Percentiles rank a stretch among this genome's conserved stretches.
These are phyloP conservation scores for Drosophila nigromelanica DNA, from an alignment of 1,140 invertebrate species.

Conservation along the genomic window DNA sequence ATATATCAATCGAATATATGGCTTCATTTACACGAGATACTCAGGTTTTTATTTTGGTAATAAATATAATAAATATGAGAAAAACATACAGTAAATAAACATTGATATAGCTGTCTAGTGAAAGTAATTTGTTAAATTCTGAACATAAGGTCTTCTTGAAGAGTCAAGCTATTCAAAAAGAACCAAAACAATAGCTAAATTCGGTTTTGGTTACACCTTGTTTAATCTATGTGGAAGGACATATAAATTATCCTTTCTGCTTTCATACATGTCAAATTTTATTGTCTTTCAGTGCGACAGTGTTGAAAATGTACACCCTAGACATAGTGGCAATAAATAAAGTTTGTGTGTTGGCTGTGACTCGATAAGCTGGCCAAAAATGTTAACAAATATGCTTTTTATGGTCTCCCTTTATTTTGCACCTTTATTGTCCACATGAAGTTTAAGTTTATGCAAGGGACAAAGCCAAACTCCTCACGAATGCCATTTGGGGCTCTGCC, in stretches of 20 bases:
- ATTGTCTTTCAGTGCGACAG: slow-evolving; percentile 46
- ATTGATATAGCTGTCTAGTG: too few relatives aligned
- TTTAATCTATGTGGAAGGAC: slow-evolving; percentile 1
- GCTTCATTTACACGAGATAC: too few relatives aligned
- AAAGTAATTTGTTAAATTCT: too few relatives aligned
- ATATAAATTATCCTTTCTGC: slow-evolving; percentile 40
- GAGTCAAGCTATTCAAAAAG: neutral
- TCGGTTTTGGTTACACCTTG: slow-evolving; percentile 10
- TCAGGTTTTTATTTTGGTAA: too few relatives aligned
- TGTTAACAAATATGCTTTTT: slow-evolving; percentile 42
- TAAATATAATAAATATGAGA: too few relatives aligned
- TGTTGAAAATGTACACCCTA: slow-evolving; percentile 30
- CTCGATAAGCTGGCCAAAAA: slow-evolving; percentile 50
- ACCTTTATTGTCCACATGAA: slow-evolving; percentile 30
- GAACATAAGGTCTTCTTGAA: too few relatives aligned
- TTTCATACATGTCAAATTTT: slow-evolving; percentile 39
- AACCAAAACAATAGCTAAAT: neutral
- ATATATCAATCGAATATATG: too few relatives aligned
- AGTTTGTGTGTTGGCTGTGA: slow-evolving; percentile 27
- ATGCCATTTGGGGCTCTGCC: slow-evolving; percentile 17
- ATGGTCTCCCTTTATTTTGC: slow-evolving; percentile 25
- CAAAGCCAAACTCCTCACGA: slow-evolving; percentile 21
- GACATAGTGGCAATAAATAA: slow-evolving; percentile 45
- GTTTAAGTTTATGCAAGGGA: slow-evolving; percentile 28
- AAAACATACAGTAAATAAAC: too few relatives aligned